Conservation (phyloP, 2,113 vertebrate species). For the Esox niger region DNA sequence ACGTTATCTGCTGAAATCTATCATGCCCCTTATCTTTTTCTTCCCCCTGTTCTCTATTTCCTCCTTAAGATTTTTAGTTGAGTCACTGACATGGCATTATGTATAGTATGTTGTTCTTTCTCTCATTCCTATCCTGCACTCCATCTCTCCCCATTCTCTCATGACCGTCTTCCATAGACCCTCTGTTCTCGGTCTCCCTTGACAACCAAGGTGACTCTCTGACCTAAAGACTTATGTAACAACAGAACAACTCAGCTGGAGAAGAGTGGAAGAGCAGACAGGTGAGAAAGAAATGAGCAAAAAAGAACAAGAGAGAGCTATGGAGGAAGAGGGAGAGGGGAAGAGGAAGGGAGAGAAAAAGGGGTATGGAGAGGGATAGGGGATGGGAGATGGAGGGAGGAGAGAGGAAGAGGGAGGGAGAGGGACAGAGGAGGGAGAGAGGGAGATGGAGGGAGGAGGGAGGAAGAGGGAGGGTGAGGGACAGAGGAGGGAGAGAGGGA, state of each 20-base stretch:
- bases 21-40: too few relatives aligned
- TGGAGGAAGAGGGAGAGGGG: conserved; percentile 20
- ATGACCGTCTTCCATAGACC: conserved; percentile 29
- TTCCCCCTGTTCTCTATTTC: neutral
- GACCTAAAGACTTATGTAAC: conserved; percentile 68
- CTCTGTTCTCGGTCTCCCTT: conserved; percentile 62
- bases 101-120: neutral
- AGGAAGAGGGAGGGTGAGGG: too few relatives aligned
- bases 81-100: too few relatives aligned
- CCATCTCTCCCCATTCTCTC: conserved; percentile 16
- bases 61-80: too few relatives aligned
- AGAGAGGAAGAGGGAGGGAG: too few relatives aligned
- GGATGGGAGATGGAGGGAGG: too few relatives aligned
- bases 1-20: too few relatives aligned
- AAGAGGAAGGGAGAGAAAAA: conserved; percentile 12
- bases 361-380: too few relatives aligned
- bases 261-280: conserved; percentile 1
- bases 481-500: too few relatives aligned
- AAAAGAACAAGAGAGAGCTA: too few relatives aligned
- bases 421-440: too few relatives aligned
- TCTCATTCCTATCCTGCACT: conserved; percentile 19
- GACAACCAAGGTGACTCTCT: conserved; percentile 66
- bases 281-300: neutral
- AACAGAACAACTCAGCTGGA: conserved; percentile 6
- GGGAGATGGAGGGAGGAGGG: too few relatives aligned